Conservation (phyloP, 2,888 invertebrate species). For the Tiphia femorata region DNA sequence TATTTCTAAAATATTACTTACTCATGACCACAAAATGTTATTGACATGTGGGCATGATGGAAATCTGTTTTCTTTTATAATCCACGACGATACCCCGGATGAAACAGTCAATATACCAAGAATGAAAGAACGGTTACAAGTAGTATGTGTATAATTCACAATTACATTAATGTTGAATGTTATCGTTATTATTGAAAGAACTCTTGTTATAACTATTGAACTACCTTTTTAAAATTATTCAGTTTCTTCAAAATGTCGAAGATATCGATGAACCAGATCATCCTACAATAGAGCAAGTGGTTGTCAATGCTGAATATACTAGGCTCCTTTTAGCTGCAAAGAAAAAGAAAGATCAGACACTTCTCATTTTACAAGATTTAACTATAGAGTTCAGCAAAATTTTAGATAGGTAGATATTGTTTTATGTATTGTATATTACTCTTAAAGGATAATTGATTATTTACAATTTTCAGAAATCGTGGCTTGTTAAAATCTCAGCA, state of each 20-base stretch:
- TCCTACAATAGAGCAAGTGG: conserved; percentile 76
- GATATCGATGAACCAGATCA: conserved; percentile 66
- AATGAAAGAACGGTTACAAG: conserved; percentile 2
- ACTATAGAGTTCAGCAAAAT: conserved; percentile 74
- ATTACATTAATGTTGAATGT: too few relatives aligned
- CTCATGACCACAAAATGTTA: conserved; percentile 73
- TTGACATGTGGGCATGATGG: conserved; percentile 81
- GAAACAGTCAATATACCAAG: conserved; percentile 27
- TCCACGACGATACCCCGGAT: conserved; percentile 44
- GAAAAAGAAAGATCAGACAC: conserved; percentile 75
- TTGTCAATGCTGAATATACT: conserved; percentile 77
- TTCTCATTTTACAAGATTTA: conserved; percentile 72
- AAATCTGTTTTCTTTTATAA: conserved; percentile 79
- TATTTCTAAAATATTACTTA: conserved; percentile 76
- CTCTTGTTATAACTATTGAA: too few relatives aligned
- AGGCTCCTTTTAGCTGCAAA: conserved; percentile 75
- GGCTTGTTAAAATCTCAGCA: conserved; percentile 74
- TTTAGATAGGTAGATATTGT: conserved; percentile 68
- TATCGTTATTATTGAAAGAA: too few relatives aligned
- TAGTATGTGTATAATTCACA: too few relatives aligned
- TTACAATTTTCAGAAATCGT: conserved; percentile 70
- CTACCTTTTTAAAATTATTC: too few relatives aligned
- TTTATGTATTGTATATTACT: conserved; percentile 27
- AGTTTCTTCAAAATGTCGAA: conserved; percentile 51
- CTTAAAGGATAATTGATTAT: neutral